Conservation (phyloP, 2,888 invertebrate genomes). For the Campaea margaritaria region DNA sequence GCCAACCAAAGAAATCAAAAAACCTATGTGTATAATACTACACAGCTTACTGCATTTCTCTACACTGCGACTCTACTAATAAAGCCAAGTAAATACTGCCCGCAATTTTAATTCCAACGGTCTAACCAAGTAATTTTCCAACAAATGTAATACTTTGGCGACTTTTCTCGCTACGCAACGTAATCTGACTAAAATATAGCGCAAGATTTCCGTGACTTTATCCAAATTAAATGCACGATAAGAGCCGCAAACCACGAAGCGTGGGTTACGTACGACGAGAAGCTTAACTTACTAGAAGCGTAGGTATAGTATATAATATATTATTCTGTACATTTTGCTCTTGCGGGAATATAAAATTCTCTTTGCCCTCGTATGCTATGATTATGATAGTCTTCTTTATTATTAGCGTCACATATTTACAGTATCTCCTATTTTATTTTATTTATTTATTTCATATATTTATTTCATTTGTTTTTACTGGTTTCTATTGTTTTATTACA, state of each 20-base stretch:
- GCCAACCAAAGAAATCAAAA: too few species aligned
- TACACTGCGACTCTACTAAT: too few species aligned
- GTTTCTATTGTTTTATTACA: too few species aligned
- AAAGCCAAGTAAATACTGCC: background rate
- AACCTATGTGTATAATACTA: too few species aligned
- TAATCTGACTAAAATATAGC: slow-evolving; percentile 25
- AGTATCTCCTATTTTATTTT: too few species aligned
- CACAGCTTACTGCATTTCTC: too few species aligned
- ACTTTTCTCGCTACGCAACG: background rate
- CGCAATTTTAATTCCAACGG: background rate
- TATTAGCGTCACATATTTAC: too few species aligned
- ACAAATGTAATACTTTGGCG: slow-evolving; percentile 1
- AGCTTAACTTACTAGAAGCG: slow-evolving; percentile 1
- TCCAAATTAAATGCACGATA: slow-evolving; percentile 29
- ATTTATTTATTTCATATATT: too few species aligned
- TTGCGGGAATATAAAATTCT: slow-evolving; percentile 11
- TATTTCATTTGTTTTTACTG: too few species aligned
- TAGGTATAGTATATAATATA: slow-evolving; percentile 11
- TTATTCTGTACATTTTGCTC: slow-evolving; percentile 15
- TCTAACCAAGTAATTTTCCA: slow-evolving; percentile 2
- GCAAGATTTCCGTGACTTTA: slow-evolving; percentile 26
- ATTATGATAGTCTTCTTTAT: too few species aligned
- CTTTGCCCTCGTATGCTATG: slow-evolving; percentile 3
- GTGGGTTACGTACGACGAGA: slow-evolving; percentile 7
- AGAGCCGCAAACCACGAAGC: slow-evolving; percentile 15